Percentiles rank a stretch among this genome's conserved stretches.
These are phyloP conservation scores for Colostygia pectinataria DNA, from an alignment of 2,888 invertebrate species.

Conservation along the genomic window DNA sequence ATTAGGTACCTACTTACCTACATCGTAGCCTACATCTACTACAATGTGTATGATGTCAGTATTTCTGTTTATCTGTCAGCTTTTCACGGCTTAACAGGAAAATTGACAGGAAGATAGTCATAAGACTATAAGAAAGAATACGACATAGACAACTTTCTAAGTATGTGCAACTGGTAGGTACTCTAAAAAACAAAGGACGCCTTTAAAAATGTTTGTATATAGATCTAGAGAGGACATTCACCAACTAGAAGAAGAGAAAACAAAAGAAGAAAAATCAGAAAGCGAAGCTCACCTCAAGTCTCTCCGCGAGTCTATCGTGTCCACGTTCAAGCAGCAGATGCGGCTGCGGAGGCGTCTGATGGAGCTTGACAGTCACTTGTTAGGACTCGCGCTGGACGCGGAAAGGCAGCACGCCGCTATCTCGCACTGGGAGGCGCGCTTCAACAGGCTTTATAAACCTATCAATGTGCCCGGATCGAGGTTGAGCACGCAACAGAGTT, in stretches of 20 bases:
- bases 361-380: slow-evolving; percentile 94
- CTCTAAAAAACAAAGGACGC: no score
- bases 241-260: slow-evolving; percentile 46
- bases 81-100: no score
- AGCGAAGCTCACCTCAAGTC: slow-evolving; percentile 82
- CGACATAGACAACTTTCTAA: no score
- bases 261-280: slow-evolving; percentile 58
- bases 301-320: slow-evolving; percentile 92
- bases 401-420: slow-evolving; percentile 95
- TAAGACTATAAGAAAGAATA: no score
- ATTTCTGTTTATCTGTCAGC: no score
- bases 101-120: no score
- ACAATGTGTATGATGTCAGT: no score
- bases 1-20: no score
- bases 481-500: slow-evolving; percentile 84
- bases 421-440: slow-evolving; percentile 93
- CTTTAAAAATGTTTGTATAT: no score
- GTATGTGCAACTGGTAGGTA: no score
- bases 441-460: slow-evolving; percentile 88
- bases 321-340: slow-evolving; percentile 97
- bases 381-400: slow-evolving; percentile 93
- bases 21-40: no score
- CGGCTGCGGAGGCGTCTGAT: slow-evolving; percentile 92
- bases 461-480: slow-evolving; percentile 81
- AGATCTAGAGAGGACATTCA: slow-evolving; percentile 64